Percentiles rank a stretch among this genome's conserved stretches.
phyloP scores from a whole-genome alignment of 2,113 vertebrate genomes.

The Anser brachyrhynchus region DNA sequence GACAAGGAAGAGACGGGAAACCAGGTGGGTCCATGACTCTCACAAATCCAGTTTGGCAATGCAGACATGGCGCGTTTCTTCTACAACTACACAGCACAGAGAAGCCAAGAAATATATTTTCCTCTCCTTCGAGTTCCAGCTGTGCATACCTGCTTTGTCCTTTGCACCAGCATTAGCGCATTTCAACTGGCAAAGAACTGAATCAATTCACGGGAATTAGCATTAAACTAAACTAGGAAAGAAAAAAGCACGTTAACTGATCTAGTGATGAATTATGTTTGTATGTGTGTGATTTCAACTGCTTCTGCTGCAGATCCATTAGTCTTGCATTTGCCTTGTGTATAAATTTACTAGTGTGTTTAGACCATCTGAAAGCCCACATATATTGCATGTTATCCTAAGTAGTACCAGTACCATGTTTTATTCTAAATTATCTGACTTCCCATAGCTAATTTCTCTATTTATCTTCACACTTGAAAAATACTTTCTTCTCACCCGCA shows the following conservation, averaged over 20 bases:
- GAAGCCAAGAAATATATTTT: neutral
- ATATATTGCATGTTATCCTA: neutral
- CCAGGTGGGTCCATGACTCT: neutral
- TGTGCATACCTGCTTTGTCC: neutral
- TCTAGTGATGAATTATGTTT: fast-evolving
- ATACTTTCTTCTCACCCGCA: neutral
- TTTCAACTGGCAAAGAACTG: neutral
- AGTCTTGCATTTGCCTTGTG: neutral
- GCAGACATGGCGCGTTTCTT: neutral
- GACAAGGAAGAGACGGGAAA: neutral
- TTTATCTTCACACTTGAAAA: neutral
- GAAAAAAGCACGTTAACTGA: neutral
- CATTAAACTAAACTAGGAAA: neutral
- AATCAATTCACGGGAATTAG: neutral
- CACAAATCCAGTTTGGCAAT: neutral
- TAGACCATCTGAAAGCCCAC: neutral
- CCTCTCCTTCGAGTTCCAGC: neutral
- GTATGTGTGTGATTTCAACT: neutral
- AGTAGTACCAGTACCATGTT: neutral
- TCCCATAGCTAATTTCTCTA: neutral
- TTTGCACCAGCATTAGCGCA: neutral
- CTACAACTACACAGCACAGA: neutral
- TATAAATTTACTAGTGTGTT: neutral
- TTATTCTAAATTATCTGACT: neutral
- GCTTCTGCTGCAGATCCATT: neutral